Evolutionary conservation across 2,797 vertebrate genomes (phyloP).

Genomic region (Uromys caudimaculatus): DNA sequence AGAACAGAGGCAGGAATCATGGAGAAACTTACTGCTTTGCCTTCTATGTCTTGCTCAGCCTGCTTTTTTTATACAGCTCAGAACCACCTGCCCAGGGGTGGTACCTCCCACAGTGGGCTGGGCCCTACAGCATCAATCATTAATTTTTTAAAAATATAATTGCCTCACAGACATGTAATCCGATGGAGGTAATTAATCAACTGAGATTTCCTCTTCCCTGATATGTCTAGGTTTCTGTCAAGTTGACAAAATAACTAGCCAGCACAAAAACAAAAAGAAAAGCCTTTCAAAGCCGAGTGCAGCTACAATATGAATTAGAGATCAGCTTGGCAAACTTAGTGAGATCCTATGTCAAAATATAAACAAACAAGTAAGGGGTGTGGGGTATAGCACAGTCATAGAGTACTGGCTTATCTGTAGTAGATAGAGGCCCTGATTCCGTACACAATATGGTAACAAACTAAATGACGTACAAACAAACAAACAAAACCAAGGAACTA

Average conservation of each 20-base stretch:
- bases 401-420: background rate
- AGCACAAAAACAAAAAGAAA: background rate
- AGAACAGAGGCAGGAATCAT: background rate
- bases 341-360: background rate
- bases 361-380: background rate
- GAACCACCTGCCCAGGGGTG: background rate
- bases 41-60: background rate
- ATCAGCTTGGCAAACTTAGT: background rate
- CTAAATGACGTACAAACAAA: background rate
- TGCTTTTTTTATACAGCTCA: background rate
- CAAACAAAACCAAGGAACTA: background rate
- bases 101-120: background rate
- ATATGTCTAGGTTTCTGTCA: background rate
- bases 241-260: background rate
- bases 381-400: background rate
- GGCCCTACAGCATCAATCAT: background rate
- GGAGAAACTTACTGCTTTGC: background rate
- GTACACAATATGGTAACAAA: background rate
- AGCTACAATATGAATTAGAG: background rate
- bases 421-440: background rate
- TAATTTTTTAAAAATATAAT: background rate
- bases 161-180: background rate
- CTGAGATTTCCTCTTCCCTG: background rate
- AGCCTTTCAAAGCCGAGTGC: background rate
- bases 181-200: background rate